A percentile compares a stretch with the other conserved stretches of the same genome.
These are phyloP conservation scores for Rhabdornis inornatus DNA, from an alignment of 2,113 vertebrate genomes.

Conservation along the genomic window DNA sequence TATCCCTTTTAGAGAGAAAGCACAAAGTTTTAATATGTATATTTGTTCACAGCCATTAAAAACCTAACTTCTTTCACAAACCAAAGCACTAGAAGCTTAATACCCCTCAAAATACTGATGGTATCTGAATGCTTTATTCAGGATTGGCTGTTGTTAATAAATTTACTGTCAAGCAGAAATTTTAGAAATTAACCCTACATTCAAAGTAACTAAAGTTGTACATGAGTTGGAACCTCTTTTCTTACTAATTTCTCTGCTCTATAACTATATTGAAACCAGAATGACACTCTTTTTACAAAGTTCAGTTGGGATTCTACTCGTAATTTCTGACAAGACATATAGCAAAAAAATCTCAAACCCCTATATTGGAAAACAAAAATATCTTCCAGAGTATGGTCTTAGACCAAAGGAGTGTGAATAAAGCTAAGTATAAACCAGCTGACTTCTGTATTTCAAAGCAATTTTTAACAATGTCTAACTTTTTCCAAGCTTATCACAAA, in stretches of 20 bases:
- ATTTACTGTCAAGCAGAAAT: neutral
- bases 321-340: neutral
- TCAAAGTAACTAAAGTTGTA: neutral
- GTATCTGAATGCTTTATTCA: neutral
- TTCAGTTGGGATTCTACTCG: neutral
- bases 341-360: neutral
- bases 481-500: neutral
- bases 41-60: neutral
- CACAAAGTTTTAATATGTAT: neutral
- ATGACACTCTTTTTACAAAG: neutral
- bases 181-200: neutral
- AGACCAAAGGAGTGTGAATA: neutral
- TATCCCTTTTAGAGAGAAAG: neutral
- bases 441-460: neutral
- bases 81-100: neutral
- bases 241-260: neutral
- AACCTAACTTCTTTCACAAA: neutral
- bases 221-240: neutral
- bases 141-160: neutral
- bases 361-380: neutral
- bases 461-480: neutral
- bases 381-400: neutral
- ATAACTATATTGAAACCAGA: neutral
- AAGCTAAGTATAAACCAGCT: neutral
- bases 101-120: accelerated